phyloP scores from a whole-genome alignment of 2,797 vertebrate genomes.

The Rhodeus uyekii region DNA sequence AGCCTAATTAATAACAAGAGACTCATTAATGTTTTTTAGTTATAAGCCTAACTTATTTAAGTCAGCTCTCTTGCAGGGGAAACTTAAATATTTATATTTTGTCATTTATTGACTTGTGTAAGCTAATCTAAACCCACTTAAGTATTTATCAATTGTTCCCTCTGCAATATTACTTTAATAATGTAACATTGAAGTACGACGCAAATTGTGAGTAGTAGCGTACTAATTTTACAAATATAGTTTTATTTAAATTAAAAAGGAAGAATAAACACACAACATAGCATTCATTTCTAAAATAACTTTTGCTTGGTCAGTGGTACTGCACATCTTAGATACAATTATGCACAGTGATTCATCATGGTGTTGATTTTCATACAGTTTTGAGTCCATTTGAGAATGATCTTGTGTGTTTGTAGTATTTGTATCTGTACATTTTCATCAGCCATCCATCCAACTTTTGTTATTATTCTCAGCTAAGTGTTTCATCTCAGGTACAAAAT shows the following conservation, averaged over 20 bases:
- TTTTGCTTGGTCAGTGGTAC: neutral
- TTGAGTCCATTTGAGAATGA: constrained; percentile 64
- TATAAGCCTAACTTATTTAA: neutral
- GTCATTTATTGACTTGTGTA: neutral
- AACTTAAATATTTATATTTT: neutral
- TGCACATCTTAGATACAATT: neutral
- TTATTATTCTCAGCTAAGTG: constrained; percentile 71
- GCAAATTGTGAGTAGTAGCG: neutral
- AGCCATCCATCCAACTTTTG: constrained; percentile 81
- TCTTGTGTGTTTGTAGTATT: constrained; percentile 64
- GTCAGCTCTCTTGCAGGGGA: neutral
- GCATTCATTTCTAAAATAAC: neutral
- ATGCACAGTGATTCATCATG: constrained; percentile 20
- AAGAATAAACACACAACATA: neutral
- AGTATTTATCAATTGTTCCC: neutral
- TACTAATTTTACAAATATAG: neutral
- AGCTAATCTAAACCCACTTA: neutral
- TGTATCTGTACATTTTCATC: constrained; percentile 61
- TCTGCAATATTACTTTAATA: neutral
- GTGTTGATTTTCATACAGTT: constrained; percentile 49
- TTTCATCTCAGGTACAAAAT: constrained; percentile 79
- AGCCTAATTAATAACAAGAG: neutral
- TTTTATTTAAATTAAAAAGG: neutral
- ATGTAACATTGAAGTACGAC: neutral
- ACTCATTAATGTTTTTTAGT: neutral